Percentiles rank a stretch among this genome's conserved stretches.
Evolutionary conservation across 2,888 invertebrate species (phyloP).

Genomic region (Sceliomorpha sp.): DNA sequence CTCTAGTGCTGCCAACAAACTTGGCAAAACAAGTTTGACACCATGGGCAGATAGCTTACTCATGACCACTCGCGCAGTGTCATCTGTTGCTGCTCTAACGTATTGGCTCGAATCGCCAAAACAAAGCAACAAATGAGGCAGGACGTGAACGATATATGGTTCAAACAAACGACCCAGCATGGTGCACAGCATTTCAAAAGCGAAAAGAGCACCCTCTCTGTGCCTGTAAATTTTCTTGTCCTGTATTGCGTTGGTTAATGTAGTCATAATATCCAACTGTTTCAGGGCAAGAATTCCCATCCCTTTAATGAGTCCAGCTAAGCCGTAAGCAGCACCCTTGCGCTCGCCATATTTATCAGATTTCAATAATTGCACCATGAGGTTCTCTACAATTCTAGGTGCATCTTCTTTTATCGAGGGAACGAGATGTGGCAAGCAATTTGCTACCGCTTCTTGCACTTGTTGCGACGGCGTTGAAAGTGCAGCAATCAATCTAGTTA

Average conservation of each 20-base stretch:
- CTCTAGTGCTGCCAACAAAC: slow-evolving; percentile 94
- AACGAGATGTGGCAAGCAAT: slow-evolving; percentile 96
- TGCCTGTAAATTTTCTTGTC: slow-evolving; percentile 98
- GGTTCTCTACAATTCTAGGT: slow-evolving; percentile 91
- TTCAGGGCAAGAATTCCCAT: slow-evolving; percentile 97
- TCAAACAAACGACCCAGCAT: slow-evolving; percentile 98
- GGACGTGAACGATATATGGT: slow-evolving; percentile 98
- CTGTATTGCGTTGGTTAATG: slow-evolving; percentile 94
- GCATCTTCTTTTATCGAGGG: slow-evolving; percentile 96
- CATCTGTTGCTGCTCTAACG: slow-evolving; percentile 97
- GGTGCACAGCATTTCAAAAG: slow-evolving; percentile 97
- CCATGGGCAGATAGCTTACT: slow-evolving; percentile 97
- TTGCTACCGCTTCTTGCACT: slow-evolving; percentile 98
- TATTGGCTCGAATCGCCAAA: slow-evolving; percentile 98
- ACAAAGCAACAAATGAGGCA: slow-evolving; percentile 96
- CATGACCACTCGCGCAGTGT: slow-evolving; percentile 97
- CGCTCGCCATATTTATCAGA: slow-evolving; percentile 96
- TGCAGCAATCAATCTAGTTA: slow-evolving; percentile 92
- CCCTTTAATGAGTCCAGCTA: slow-evolving; percentile 98
- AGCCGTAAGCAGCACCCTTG: slow-evolving; percentile 97
- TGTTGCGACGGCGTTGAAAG: slow-evolving; percentile 98
- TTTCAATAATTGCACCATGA: slow-evolving; percentile 92
- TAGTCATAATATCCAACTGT: slow-evolving; percentile 97
- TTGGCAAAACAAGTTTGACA: slow-evolving; percentile 97
- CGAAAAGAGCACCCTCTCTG: slow-evolving; percentile 97